phyloP scores from a whole-genome alignment of 2,888 invertebrate species.

The Epistrophe eligans region DNA sequence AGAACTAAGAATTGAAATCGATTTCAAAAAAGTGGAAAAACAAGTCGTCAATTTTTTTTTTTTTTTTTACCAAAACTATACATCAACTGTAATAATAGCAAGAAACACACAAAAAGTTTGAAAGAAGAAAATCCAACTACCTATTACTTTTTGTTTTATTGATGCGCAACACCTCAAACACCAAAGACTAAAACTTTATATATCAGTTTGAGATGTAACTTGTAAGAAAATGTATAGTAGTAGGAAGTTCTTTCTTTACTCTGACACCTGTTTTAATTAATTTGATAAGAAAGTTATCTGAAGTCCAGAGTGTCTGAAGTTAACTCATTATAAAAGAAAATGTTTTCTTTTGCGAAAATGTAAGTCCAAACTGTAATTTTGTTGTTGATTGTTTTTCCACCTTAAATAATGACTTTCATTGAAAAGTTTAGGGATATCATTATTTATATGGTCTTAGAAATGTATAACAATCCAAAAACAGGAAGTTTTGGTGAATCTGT shows the following conservation, averaged over 20 bases:
- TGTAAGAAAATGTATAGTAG: neutral
- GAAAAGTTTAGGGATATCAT: too few species aligned
- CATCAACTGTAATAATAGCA: neutral
- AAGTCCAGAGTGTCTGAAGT: neutral
- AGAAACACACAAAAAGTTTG: neutral
- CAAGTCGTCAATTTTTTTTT: too few species aligned
- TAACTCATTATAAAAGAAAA: neutral
- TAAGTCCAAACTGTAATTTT: neutral
- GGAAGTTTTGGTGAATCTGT: too few species aligned
- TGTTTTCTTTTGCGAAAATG: too few species aligned
- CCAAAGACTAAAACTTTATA: neutral
- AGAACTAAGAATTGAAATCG: too few species aligned
- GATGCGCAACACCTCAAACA: neutral
- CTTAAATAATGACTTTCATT: neutral
- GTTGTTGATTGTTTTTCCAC: neutral
- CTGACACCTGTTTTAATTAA: neutral
- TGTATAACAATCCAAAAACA: too few species aligned
- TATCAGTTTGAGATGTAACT: slow-evolving; percentile 11
- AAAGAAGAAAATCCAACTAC: neutral
- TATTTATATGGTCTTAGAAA: too few species aligned
- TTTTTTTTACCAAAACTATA: too few species aligned
- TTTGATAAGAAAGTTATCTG: neutral
- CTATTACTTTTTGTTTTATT: neutral
- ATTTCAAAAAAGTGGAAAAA: too few species aligned
- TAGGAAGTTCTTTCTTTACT: neutral